These are phyloP conservation scores for Myiopsitta monachus DNA, from an alignment of 2,113 vertebrate species.

Conservation along the genomic window DNA sequence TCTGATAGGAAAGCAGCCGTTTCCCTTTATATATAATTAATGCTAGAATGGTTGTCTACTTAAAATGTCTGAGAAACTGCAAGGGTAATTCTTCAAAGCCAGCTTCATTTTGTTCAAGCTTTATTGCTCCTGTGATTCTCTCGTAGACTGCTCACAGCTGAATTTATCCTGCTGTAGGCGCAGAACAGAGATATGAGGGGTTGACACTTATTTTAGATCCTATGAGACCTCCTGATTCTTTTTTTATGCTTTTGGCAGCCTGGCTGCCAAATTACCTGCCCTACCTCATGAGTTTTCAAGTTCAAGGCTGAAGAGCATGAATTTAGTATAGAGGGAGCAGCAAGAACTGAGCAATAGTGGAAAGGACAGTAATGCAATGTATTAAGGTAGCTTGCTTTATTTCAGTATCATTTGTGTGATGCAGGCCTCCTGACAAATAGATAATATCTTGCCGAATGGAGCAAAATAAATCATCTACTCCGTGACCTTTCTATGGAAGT, in stretches of 20 bases:
- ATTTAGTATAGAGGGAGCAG: background rate
- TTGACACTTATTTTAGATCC: background rate
- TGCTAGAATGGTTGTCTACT: background rate
- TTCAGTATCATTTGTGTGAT: background rate
- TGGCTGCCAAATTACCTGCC: background rate
- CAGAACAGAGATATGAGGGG: background rate
- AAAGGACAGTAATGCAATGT: background rate
- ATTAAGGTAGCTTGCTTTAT: background rate
- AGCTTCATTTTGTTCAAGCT: background rate
- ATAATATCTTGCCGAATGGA: background rate
- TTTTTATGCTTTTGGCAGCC: background rate
- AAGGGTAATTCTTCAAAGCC: background rate
- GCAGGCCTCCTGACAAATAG: background rate
- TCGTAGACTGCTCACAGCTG: background rate
- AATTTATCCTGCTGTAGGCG: background rate
- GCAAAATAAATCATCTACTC: background rate
- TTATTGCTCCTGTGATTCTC: background rate
- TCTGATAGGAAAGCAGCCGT: background rate
- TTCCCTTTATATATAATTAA: background rate
- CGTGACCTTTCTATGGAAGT: background rate
- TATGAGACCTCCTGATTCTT: background rate
- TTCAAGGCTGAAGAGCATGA: background rate
- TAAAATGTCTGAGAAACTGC: background rate
- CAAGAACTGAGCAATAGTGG: background rate
- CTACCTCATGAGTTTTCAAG: background rate